phyloP scores from a whole-genome alignment of 2,797 vertebrate genomes.

The Scolopax rusticola region DNA sequence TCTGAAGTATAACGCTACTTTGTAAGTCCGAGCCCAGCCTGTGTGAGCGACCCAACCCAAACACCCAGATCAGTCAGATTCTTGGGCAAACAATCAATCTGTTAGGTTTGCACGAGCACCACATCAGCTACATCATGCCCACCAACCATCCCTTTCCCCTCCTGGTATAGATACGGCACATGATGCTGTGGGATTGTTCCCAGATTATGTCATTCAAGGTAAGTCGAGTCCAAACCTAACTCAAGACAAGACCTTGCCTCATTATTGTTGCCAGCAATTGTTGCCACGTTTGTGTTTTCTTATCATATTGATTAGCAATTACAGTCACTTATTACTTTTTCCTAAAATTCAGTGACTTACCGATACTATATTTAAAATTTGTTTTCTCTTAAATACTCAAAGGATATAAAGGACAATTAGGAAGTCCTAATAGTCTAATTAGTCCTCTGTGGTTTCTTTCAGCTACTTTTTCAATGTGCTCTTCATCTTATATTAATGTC shows the following conservation, averaged over 20 bases:
- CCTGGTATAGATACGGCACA: not conserved
- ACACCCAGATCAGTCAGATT: rapidly evolving
- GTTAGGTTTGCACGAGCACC: rapidly evolving
- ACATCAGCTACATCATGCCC: rapidly evolving
- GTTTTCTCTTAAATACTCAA: not conserved
- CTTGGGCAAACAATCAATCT: rapidly evolving
- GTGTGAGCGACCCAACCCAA: not conserved
- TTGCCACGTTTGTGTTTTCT: not conserved
- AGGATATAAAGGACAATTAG: not conserved
- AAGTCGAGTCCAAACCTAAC: not conserved
- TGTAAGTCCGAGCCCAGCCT: not conserved
- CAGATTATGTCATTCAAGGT: not conserved
- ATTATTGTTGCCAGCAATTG: not conserved
- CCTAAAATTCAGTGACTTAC: slow-evolving; percentile 4
- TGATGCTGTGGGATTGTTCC: not conserved
- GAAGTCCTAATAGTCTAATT: not conserved
- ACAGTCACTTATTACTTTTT: not conserved
- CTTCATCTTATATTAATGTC: slow-evolving; percentile 26
- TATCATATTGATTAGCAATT: not conserved
- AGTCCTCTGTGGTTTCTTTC: slow-evolving; percentile 29
- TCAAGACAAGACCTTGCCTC: not conserved
- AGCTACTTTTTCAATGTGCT: slow-evolving; percentile 1
- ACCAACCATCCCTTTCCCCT: not conserved
- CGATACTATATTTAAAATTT: not conserved
- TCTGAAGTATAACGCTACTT: not conserved